Conservation (phyloP, 2,888 invertebrate species). For the Ethmia dodecea region DNA sequence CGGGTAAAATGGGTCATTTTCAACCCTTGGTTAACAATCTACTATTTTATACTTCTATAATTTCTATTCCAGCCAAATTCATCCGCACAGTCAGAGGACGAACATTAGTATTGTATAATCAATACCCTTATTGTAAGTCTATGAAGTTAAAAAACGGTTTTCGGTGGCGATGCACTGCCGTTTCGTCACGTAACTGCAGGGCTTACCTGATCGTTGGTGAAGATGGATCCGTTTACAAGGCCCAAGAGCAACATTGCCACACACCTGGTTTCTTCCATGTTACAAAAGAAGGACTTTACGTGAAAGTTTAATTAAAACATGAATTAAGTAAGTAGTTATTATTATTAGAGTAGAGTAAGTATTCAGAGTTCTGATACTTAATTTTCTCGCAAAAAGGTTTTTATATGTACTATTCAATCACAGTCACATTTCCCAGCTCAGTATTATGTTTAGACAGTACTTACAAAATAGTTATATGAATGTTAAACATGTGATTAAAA, state of each 20-base stretch:
- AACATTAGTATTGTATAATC: constrained; percentile 15
- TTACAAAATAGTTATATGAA: too few relatives aligned
- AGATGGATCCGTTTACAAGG: not conserved
- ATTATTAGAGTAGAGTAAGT: too few relatives aligned
- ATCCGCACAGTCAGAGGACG: constrained; percentile 18
- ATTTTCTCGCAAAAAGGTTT: too few relatives aligned
- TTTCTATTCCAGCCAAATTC: constrained; percentile 11
- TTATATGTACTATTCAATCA: too few relatives aligned
- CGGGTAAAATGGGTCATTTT: too few relatives aligned
- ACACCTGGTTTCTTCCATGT: not conserved
- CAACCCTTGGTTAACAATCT: too few relatives aligned
- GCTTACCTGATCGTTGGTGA: constrained; percentile 9
- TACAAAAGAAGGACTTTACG: not conserved
- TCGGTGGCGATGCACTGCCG: constrained; percentile 19
- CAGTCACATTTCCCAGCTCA: too few relatives aligned
- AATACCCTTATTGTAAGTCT: constrained; percentile 21
- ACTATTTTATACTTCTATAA: too few relatives aligned
- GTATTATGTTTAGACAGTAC: too few relatives aligned
- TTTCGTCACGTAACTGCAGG: constrained; percentile 12
- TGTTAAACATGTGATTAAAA: too few relatives aligned
- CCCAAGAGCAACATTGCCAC: not conserved
- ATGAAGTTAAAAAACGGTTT: constrained; percentile 9
- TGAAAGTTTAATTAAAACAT: not conserved
- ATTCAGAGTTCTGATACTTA: too few relatives aligned
- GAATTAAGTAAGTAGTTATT: too few relatives aligned